These are phyloP conservation scores for Meda fulgida DNA, from an alignment of 2,797 vertebrate species.

Conservation along the genomic window DNA sequence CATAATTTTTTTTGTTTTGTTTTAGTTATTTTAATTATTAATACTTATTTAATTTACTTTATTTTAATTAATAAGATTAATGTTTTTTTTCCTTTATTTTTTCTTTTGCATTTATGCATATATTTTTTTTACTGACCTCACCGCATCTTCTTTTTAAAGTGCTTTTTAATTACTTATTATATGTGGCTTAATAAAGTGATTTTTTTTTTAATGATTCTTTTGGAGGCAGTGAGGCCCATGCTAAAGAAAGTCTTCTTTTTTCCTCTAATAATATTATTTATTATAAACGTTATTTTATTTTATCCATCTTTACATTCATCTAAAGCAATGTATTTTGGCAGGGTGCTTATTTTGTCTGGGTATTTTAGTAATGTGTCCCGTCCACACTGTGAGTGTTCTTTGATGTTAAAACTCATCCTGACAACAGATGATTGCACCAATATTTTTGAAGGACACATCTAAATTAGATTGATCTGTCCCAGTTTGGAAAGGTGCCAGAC, in stretches of 20 bases:
- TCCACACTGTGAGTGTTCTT: neutral
- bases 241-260: neutral
- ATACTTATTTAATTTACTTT: too few relatives aligned
- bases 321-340: neutral
- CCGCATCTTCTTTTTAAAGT: neutral
- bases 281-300: neutral
- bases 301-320: neutral
- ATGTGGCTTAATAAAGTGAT: too few relatives aligned
- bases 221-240: neutral
- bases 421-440: neutral
- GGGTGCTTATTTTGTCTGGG: neutral
- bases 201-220: neutral
- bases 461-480: neutral
- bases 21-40: too few relatives aligned
- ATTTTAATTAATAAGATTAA: neutral
- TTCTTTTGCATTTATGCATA: neutral
- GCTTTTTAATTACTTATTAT: neutral
- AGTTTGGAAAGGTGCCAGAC: conserved; percentile 48
- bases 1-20: too few relatives aligned
- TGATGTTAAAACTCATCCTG: neutral
- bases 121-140: neutral
- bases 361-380: neutral
- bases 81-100: neutral
- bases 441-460: neutral
- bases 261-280: neutral